These are phyloP conservation scores for Sepiola atlantica DNA, from an alignment of 2,888 invertebrate genomes.

Conservation along the genomic window DNA sequence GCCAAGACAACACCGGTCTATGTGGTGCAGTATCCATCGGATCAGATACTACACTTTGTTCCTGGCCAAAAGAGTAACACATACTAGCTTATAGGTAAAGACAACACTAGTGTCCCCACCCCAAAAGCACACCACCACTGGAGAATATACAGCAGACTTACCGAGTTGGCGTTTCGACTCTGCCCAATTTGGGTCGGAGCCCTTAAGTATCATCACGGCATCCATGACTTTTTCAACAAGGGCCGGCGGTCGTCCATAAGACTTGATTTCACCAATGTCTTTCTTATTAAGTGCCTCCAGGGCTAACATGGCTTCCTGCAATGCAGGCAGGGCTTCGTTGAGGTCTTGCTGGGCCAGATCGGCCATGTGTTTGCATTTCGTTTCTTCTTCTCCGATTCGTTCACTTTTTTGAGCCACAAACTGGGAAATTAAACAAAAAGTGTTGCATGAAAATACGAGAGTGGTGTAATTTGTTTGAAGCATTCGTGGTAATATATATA, in stretches of 20 bases:
- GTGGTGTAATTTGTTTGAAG: no score
- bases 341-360: conserved; percentile 88
- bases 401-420: conserved; percentile 81
- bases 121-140: no score
- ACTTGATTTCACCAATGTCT: conserved; percentile 88
- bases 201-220: conserved; percentile 87
- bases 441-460: neutral
- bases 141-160: conserved; percentile 48
- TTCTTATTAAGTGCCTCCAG: conserved; percentile 73
- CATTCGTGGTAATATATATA: no score
- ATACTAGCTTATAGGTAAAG: no score
- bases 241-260: conserved; percentile 88
- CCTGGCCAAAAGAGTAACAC: no score
- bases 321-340: conserved; percentile 88
- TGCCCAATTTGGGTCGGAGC: conserved; percentile 88
- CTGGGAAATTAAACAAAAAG: conserved; percentile 55
- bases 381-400: conserved; percentile 86
- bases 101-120: no score
- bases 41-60: no score
- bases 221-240: conserved; percentile 91
- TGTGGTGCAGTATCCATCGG: no score
- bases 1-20: no score
- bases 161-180: conserved; percentile 91
- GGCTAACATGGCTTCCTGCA: conserved; percentile 85
- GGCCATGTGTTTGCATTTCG: conserved; percentile 86